Evolutionary conservation across 2,797 vertebrate genomes (phyloP).

Genomic region (Cossypha caffra): DNA sequence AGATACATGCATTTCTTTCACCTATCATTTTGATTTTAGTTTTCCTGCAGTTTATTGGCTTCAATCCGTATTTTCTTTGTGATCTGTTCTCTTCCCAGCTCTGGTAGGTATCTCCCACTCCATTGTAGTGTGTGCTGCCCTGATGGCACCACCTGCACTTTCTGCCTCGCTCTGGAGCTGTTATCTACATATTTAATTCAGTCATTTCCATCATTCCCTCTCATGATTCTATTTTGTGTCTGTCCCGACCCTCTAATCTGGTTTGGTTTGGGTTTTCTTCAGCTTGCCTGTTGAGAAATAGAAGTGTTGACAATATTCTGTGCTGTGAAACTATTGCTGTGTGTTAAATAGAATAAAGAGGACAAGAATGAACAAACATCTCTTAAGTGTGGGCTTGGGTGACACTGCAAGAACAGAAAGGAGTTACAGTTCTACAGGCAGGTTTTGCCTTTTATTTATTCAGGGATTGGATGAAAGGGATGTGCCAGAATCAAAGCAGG

Average conservation of each 20-base stretch:
- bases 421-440: not conserved
- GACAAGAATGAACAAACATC: not conserved
- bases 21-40: constrained; percentile 50
- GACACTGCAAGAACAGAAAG: not conserved
- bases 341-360: not conserved
- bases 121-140: not conserved
- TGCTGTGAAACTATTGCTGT: not conserved
- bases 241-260: not conserved
- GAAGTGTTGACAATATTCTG: not conserved
- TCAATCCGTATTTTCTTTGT: constrained; percentile 6
- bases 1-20: constrained; percentile 45
- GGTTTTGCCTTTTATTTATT: not conserved
- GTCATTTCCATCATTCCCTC: not conserved
- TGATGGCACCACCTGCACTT: not conserved
- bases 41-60: constrained; percentile 44
- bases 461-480: not conserved
- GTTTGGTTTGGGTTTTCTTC: constrained; percentile 35
- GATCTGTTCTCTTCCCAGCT: constrained; percentile 1
- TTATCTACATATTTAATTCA: not conserved
- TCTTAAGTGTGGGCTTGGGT: not conserved
- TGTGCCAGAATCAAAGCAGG: not conserved
- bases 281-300: not conserved
- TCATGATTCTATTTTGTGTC: not conserved
- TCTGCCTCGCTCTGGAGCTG: not conserved
- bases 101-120: not conserved